phyloP scores from a whole-genome alignment of 2,113 vertebrate genomes.

The Crotalus horridus region DNA sequence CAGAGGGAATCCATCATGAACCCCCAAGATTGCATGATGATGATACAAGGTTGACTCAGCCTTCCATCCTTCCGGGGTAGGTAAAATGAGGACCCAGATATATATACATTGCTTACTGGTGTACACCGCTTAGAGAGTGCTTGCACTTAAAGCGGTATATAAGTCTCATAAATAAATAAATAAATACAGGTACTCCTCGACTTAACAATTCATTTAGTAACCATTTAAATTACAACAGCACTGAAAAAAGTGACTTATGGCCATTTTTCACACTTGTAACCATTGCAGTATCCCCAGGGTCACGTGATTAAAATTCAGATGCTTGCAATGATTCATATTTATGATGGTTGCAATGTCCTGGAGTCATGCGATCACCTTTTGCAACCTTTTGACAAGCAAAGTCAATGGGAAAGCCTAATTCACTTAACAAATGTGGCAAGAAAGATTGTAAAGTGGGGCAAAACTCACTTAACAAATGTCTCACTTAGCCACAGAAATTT shows the following conservation, averaged over 20 bases:
- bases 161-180: too few relatives aligned
- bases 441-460: background rate
- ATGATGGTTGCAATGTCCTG: background rate
- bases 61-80: too few relatives aligned
- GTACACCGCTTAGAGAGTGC: too few relatives aligned
- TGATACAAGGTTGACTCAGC: too few relatives aligned
- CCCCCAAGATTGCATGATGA: background rate
- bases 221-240: background rate
- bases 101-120: too few relatives aligned
- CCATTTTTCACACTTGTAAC: background rate
- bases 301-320: background rate
- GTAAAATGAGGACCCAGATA: too few relatives aligned
- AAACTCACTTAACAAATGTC: background rate
- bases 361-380: background rate
- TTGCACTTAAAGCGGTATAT: too few relatives aligned
- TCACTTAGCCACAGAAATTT: background rate
- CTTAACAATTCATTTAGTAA: background rate
- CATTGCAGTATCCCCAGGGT: background rate
- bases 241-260: background rate
- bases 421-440: background rate
- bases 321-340: background rate
- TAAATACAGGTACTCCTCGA: background rate
- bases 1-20: background rate
- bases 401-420: background rate
- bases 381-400: background rate